Evolutionary conservation across 2,888 invertebrate species (phyloP).

Genomic region (Latrodectus elegans): DNA sequence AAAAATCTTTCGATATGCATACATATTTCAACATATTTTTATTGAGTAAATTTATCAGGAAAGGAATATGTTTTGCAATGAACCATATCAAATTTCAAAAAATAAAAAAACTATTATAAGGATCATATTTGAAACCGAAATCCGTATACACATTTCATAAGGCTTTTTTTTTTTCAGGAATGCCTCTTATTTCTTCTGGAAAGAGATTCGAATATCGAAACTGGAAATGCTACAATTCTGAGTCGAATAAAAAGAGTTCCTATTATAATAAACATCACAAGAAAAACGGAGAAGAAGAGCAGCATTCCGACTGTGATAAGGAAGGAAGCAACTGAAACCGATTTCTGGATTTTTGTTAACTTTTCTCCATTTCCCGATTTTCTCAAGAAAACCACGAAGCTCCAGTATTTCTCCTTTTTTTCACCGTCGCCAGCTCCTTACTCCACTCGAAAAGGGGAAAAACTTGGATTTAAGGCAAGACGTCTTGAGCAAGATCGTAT

Average conservation of each 20-base stretch:
- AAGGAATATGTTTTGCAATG: too few species aligned
- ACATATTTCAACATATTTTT: too few species aligned
- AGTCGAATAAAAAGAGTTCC: conserved; percentile 19
- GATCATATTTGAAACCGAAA: too few species aligned
- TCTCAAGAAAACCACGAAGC: too few species aligned
- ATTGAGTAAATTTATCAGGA: too few species aligned
- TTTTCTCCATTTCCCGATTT: background rate
- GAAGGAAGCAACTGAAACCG: conserved; percentile 1
- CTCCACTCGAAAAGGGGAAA: background rate
- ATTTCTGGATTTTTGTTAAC: conserved; percentile 3
- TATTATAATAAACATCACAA: conserved; percentile 45
- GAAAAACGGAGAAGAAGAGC: background rate
- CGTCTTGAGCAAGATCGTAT: conserved; percentile 18
- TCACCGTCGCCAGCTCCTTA: background rate
- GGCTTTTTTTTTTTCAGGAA: too few species aligned
- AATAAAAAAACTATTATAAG: too few species aligned
- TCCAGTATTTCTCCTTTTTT: background rate
- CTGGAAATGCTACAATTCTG: background rate
- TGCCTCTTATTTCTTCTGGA: too few species aligned
- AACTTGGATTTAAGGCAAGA: conserved; percentile 33
- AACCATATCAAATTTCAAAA: too few species aligned
- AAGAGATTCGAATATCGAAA: background rate
- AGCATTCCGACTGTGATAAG: background rate
- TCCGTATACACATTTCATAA: too few species aligned
- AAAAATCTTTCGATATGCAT: too few species aligned